A percentile compares a stretch with the other conserved stretches of the same genome.
Evolutionary conservation across 2,797 vertebrate genomes (phyloP).

Genomic region (Rhinophrynus dorsalis): DNA sequence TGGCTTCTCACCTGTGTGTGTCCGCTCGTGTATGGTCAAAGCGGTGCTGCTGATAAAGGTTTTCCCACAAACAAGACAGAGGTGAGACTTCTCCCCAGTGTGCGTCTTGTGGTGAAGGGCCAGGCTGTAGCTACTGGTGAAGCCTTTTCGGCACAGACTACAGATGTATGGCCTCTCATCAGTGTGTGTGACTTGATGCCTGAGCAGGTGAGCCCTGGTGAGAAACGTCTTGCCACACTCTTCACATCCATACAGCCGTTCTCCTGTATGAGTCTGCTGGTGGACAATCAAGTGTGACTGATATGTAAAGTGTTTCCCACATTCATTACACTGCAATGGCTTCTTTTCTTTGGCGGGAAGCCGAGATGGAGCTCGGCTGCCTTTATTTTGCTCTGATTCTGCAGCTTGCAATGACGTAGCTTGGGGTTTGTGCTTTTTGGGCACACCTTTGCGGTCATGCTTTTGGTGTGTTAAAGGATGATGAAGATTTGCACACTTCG

Average conservation of each 20-base stretch:
- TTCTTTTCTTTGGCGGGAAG: too few relatives aligned
- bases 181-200: conserved; percentile 3
- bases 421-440: too few relatives aligned
- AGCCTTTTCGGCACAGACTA: conserved; percentile 55
- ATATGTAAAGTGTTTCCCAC: conserved; percentile 58
- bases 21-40: conserved; percentile 58
- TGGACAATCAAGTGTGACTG: conserved; percentile 52
- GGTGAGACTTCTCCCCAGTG: conserved; percentile 56
- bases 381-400: too few relatives aligned
- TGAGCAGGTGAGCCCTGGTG: background rate
- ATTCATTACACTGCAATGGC: conserved; percentile 57
- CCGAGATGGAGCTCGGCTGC: too few relatives aligned
- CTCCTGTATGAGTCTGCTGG: conserved; percentile 19
- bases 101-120: conserved; percentile 55
- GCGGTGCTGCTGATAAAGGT: conserved; percentile 58
- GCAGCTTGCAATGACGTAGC: too few relatives aligned
- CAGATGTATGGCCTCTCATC: conserved; percentile 59
- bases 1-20: conserved; percentile 59
- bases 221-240: background rate
- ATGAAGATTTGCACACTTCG: too few relatives aligned
- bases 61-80: conserved; percentile 57
- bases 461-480: too few relatives aligned
- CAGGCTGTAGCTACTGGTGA: conserved; percentile 53
- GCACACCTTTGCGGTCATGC: too few relatives aligned
- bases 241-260: background rate